Base-by-base conservation (phyloP, 2,888 invertebrate species). In the Litoditis marina region DNA sequence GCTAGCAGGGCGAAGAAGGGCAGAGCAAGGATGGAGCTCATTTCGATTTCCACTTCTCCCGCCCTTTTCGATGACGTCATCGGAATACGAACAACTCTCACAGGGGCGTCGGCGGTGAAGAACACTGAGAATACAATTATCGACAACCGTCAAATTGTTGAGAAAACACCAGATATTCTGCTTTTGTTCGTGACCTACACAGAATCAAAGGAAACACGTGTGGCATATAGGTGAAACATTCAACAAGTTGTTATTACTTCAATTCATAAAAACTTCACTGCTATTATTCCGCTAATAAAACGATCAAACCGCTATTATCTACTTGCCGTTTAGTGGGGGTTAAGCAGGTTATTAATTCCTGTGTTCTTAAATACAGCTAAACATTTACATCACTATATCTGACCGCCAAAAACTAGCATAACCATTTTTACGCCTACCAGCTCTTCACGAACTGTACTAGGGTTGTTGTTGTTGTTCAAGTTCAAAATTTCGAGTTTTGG, bases 1-100 rank as follows among this genome's bases (percentile, higher is more conserved):
- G 66, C 69, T 39, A 74, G 55, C 7, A 65, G 60, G 30, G 65
- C 61, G 54, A 74, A 74, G 65, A 74, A 70, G 13, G 71, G 69
- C 44, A 74, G 28, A 4, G 74, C 68, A 19, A 72, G 53, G 51
- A 74, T 44, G 5, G 66, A 67, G 57, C 70, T 66, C 39, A 70
- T 30, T 30, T 65, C 66, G 57, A 74, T 72, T 51, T 74, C 72
- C 8, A 74, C 66, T 11, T 72, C 69, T n/a, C 44, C 54, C 11
- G 61, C 27, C n/a, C 55, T 32, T 27, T 62, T 59, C 8, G 66
- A 65, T 0, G 66, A 34, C 2, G 65, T 65, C 39, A 72, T 47
- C 22, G 72, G 72, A 1, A 72, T 64, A 5, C 72, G 60, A 16
- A 69, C 69, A 3, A 72, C 69, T 22, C 69, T 63, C 36, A 72